phyloP scores from a whole-genome alignment of 2,888 invertebrate species.

The Auanema sp. region DNA sequence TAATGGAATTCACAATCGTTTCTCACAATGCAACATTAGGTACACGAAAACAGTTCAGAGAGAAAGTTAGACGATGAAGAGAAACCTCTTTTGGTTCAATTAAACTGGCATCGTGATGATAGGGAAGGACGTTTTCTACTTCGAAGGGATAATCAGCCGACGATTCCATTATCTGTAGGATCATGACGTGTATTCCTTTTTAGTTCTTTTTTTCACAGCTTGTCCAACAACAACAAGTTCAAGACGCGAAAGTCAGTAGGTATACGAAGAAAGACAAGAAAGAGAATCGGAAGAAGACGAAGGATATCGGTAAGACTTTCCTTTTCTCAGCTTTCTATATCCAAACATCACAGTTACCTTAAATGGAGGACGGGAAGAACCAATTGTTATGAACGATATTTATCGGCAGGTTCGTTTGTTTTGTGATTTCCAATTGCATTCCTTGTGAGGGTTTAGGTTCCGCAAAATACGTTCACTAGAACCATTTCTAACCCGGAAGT shows the following conservation, averaged over 20 bases:
- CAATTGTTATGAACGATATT: slow-evolving; percentile 12
- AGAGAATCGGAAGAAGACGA: slow-evolving; percentile 80
- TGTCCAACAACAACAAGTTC: slow-evolving; percentile 29
- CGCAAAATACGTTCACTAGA: slow-evolving; percentile 93
- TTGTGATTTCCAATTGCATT: neutral
- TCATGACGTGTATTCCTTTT: slow-evolving; percentile 1
- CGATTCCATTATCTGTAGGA: slow-evolving; percentile 37
- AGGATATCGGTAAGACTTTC: slow-evolving; percentile 33
- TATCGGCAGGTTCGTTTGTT: slow-evolving; percentile 21
- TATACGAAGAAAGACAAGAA: slow-evolving; percentile 91
- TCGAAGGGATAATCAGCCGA: slow-evolving; percentile 66
- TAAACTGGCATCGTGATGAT: slow-evolving; percentile 99
- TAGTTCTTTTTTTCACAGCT: slow-evolving; percentile 11
- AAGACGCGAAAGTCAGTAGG: slow-evolving; percentile 69
- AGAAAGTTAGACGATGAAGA: slow-evolving; percentile 85
- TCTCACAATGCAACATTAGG: slow-evolving; percentile 16
- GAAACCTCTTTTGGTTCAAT: slow-evolving; percentile 90
- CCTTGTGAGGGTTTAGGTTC: slow-evolving; percentile 69
- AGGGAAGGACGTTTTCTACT: slow-evolving; percentile 94
- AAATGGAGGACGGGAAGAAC: slow-evolving; percentile 41
- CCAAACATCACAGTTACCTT: slow-evolving; percentile 37
- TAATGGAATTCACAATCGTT: neutral
- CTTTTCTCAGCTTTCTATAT: neutral
- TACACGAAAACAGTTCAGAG: slow-evolving; percentile 81
- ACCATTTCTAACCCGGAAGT: slow-evolving; percentile 99